These are phyloP conservation scores for Torymus auratus DNA, from an alignment of 2,888 invertebrate genomes.

Conservation along the genomic window DNA sequence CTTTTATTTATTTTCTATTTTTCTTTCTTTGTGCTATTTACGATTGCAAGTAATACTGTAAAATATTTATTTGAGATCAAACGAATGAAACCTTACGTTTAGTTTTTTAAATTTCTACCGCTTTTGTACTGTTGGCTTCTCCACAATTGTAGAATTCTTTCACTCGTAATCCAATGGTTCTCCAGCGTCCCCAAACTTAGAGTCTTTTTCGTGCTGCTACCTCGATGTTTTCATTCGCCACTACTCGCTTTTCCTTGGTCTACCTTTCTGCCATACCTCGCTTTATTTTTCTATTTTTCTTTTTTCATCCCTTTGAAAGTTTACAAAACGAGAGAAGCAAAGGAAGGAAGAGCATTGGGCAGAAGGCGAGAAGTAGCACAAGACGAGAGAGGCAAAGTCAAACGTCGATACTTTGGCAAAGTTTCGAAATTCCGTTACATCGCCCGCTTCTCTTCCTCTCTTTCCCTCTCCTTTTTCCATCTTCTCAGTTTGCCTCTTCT, in stretches of 20 bases:
- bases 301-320: conserved; percentile 10
- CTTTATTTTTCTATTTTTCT: conserved; percentile 5
- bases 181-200: conserved; percentile 6
- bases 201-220: not conserved
- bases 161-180: not conserved
- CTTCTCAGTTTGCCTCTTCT: not conserved
- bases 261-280: not conserved
- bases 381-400: conserved; percentile 23
- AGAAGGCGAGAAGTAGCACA: not conserved
- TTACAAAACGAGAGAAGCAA: conserved; percentile 15
- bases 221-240: not conserved
- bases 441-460: not conserved
- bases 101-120: too few relatives aligned
- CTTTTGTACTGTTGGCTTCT: not conserved
- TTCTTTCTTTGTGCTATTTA: too few relatives aligned
- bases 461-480: not conserved
- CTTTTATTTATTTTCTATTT: too few relatives aligned
- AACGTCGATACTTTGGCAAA: conserved; percentile 34
- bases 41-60: too few relatives aligned
- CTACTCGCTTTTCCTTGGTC: not conserved
- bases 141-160: not conserved
- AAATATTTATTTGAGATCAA: too few relatives aligned
- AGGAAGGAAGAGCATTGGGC: not conserved
- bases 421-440: conserved; percentile 29
- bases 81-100: too few relatives aligned